phyloP scores from a whole-genome alignment of 2,888 invertebrate species.

The Brachylomia viminalis region DNA sequence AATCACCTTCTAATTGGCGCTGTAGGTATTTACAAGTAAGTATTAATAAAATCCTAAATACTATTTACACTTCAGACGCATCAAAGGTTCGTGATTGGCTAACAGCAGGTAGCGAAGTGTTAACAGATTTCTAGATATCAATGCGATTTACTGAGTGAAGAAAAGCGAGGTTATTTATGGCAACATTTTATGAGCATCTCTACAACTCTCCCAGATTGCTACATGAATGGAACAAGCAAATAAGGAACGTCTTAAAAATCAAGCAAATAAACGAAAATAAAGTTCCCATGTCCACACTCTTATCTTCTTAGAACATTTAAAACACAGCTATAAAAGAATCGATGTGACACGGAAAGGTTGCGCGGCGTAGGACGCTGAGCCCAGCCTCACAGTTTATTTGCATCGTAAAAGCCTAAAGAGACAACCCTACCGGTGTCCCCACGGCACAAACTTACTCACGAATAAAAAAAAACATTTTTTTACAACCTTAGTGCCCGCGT shows the following conservation, averaged over 20 bases:
- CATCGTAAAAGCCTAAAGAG: constrained; percentile 63
- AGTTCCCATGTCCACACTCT: constrained; percentile 22
- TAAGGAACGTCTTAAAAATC: background rate
- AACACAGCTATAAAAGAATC: constrained; percentile 51
- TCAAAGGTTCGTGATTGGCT: constrained; percentile 23
- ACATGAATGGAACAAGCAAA: constrained; percentile 6
- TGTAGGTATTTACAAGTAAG: background rate
- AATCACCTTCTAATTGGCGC: constrained; percentile 17
- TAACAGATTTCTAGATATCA: constrained; percentile 39
- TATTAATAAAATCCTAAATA: constrained; percentile 27
- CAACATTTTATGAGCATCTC: constrained; percentile 36
- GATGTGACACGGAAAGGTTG: constrained; percentile 31
- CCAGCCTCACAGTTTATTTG: constrained; percentile 51
- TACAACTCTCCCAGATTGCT: constrained; percentile 1
- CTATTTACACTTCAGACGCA: constrained; percentile 5
- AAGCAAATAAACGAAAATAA: constrained; percentile 11
- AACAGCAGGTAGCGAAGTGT: constrained; percentile 21
- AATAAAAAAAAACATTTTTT: constrained; percentile 15
- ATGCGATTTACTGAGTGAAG: constrained; percentile 41
- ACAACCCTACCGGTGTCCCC: constrained; percentile 62
- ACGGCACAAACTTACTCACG: constrained; percentile 30
- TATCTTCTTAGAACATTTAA: constrained; percentile 49
- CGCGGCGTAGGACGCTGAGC: constrained; percentile 33
- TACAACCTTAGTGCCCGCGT: constrained; percentile 24
- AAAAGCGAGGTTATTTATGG: constrained; percentile 41